Evolutionary conservation across 2,797 vertebrate genomes (phyloP).

Genomic region (Acrocephalus scirpaceus): DNA sequence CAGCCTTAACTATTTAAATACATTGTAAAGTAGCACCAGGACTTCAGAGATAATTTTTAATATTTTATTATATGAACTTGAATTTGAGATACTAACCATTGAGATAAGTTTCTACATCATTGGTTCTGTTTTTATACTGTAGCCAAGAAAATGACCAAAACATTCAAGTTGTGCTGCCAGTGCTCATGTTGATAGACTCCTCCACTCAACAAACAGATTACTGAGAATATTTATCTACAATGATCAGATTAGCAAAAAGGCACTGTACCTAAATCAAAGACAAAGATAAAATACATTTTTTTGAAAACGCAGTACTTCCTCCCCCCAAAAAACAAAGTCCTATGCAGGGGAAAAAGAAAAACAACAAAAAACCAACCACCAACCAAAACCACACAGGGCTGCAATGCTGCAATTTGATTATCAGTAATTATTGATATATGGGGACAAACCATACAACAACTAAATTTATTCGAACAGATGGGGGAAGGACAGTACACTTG

Average conservation of each 20-base stretch:
- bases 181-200: neutral
- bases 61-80: neutral
- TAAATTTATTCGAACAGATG: neutral
- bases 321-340: accelerated
- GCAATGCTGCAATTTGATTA: neutral
- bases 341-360: too few species aligned
- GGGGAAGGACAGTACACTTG: neutral
- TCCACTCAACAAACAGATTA: neutral
- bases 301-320: neutral
- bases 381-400: neutral
- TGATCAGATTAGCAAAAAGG: neutral
- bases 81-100: neutral
- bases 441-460: neutral
- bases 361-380: neutral
- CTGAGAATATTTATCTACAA: neutral
- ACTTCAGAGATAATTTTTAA: neutral
- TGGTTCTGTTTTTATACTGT: neutral
- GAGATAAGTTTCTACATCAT: neutral
- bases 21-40: neutral
- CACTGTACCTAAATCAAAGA: neutral
- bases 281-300: neutral
- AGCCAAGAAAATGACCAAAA: neutral
- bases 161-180: neutral
- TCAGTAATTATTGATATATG: neutral
- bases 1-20: neutral